These are phyloP conservation scores for Dallia pectoralis DNA, from an alignment of 2,797 vertebrate genomes.

Conservation along the genomic window DNA sequence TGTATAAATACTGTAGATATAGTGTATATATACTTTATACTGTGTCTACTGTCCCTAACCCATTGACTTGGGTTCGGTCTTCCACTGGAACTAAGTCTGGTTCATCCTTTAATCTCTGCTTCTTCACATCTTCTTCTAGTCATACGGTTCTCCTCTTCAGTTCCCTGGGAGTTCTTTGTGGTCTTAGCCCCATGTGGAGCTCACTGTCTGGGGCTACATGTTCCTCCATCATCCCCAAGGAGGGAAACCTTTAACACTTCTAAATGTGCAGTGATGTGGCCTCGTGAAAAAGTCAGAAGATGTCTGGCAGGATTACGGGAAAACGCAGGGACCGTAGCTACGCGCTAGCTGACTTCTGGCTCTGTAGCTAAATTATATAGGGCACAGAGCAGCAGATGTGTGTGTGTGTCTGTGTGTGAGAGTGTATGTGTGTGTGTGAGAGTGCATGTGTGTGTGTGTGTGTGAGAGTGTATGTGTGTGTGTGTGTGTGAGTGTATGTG, in stretches of 20 bases:
- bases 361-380: not conserved
- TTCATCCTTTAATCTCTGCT: conserved; percentile 2
- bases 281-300: not conserved
- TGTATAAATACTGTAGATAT: too few species aligned
- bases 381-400: too few species aligned
- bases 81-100: conserved; percentile 3
- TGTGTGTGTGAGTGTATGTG: too few species aligned
- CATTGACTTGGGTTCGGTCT: not conserved
- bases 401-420: too few species aligned
- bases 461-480: too few species aligned
- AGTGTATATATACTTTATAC: too few species aligned
- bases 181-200: conserved; percentile 19
- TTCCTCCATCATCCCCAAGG: not conserved
- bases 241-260: not conserved
- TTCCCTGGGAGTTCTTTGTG: not conserved
- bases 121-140: conserved; percentile 32
- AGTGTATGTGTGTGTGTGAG: too few species aligned
- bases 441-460: too few species aligned
- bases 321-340: not conserved
- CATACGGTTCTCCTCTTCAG: conserved; percentile 7
- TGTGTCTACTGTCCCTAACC: too few species aligned
- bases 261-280: not conserved
- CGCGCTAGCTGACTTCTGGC: not conserved
- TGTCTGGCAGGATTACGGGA: not conserved
- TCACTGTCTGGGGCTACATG: not conserved